Evolutionary conservation across 2,113 vertebrate genomes (phyloP).

Genomic region (Muscicapa adusta): DNA sequence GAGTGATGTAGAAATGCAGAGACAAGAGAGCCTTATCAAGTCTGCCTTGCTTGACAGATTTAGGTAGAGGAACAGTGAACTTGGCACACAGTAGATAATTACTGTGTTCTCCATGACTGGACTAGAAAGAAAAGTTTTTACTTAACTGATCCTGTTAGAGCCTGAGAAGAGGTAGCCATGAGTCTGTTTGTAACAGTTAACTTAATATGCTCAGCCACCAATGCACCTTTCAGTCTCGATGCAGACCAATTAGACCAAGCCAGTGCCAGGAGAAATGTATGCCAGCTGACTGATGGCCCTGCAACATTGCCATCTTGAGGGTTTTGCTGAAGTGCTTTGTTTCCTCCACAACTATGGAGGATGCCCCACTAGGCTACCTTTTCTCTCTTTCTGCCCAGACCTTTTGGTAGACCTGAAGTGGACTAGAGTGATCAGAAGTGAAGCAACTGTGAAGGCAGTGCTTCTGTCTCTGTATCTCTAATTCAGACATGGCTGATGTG

Average conservation of each 20-base stretch:
- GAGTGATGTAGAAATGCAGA: not conserved
- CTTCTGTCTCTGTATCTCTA: fast-evolving
- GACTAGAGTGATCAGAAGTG: not conserved
- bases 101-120: not conserved
- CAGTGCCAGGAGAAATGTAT: not conserved
- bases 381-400: not conserved
- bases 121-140: not conserved
- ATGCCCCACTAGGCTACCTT: not conserved
- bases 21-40: not conserved
- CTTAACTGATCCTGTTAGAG: not conserved
- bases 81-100: not conserved
- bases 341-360: not conserved
- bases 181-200: not conserved
- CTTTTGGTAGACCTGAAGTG: not conserved
- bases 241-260: not conserved
- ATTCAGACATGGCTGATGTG: not conserved
- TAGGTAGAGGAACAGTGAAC: not conserved
- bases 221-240: not conserved
- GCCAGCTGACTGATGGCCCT: not conserved
- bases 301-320: not conserved
- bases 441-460: not conserved
- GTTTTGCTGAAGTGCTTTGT: not conserved
- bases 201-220: not conserved
- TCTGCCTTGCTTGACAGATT: not conserved
- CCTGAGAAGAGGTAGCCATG: not conserved